Evolutionary conservation across 2,113 vertebrate species (phyloP), one percentile per base, ranked within the genome.

Genomic region (Oryzias melastigma): DNA sequence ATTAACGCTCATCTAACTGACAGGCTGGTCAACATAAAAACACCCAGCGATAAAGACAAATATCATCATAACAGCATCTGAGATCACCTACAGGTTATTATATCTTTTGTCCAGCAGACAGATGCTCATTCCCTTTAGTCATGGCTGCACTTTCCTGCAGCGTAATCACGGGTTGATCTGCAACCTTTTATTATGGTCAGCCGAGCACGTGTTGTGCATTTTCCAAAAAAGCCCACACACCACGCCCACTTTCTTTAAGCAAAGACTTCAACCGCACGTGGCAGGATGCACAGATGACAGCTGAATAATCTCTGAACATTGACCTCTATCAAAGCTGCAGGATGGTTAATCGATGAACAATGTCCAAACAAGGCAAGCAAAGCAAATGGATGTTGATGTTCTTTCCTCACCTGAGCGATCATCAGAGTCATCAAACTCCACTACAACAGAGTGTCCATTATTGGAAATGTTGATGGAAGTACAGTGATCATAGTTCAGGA

Each of bases 361-460:
- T 44, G 41, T 25, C 43, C 22, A 6, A 25, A 7, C 6, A 17
- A 20, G 20, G 20, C 47, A 27, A 24, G 3, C 6, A 53, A 4
- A 15, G 16, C 14, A 43, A 56, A 41, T 14, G 1, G 35, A 6
- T 41, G 5, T 10, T 5, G 19, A 50, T 22, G 15, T 50, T 22
- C 22, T 8, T 12, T 56, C 47, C 85, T 81, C 80, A 99, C 96
- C 96, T 68, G 95, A 92, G 79, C 93, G 91, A 75, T 96, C 93
- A 67, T 96, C 94, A 0, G 88, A 69, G 61, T 98, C 97, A 55
- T 93, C 93, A 71, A 96, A 98, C 76, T 96, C 94, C 70, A 99
- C 96, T 79, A 93, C 90, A 44, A 98, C 94, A 0, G 97, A 98
- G 71, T 96, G 94, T 18, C 97, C 96, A 2, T 95, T 98, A 86